phyloP scores from a whole-genome alignment of 92 coral and sea anemone species.

The Umimayanthus chanpuru region DNA sequence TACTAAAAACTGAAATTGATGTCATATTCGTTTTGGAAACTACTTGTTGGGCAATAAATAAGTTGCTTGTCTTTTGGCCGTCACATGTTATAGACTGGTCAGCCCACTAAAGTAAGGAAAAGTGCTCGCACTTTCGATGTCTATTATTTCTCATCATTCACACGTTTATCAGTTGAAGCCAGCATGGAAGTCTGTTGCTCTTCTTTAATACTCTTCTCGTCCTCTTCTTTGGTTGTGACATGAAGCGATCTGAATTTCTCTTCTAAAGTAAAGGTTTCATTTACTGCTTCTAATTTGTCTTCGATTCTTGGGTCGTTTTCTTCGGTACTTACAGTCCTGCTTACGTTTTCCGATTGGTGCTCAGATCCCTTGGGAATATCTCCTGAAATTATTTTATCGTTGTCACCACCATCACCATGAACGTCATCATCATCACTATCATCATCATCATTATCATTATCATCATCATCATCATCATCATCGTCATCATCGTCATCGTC shows the following conservation, averaged over 20 bases:
- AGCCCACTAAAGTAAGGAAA: too few species aligned
- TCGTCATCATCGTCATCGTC: background rate
- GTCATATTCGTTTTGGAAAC: too few species aligned
- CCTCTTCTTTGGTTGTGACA: background rate
- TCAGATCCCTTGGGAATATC: background rate
- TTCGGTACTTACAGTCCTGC: background rate
- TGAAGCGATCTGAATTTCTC: constrained; percentile 6
- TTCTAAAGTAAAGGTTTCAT: background rate
- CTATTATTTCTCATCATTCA: too few species aligned
- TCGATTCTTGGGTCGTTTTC: background rate
- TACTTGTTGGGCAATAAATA: too few species aligned
- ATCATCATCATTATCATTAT: background rate
- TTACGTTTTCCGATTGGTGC: background rate
- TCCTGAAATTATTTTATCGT: background rate
- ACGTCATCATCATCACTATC: background rate
- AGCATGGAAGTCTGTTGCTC: background rate
- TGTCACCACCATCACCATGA: background rate
- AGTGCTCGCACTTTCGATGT: too few species aligned
- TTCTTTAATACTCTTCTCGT: background rate
- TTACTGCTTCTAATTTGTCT: background rate
- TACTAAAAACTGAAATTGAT: too few species aligned
- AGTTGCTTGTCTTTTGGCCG: background rate
- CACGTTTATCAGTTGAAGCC: background rate
- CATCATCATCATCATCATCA: background rate
- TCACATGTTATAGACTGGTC: too few species aligned